Evolutionary conservation across 1,140 invertebrate genomes (phyloP).

Genomic region (Drosophila sp.): DNA sequence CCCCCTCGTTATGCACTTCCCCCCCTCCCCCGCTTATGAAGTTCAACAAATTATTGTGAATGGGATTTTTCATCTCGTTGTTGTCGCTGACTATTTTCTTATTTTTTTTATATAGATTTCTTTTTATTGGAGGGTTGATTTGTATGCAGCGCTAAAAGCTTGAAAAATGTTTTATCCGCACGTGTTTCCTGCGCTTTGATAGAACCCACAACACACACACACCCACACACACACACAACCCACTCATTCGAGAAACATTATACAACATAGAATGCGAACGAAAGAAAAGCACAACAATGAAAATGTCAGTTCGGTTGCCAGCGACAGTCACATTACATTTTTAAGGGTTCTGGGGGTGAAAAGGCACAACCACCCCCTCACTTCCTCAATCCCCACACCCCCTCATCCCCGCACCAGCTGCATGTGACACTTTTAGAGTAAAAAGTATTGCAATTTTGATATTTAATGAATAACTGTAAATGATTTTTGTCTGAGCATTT

Average conservation of each 20-base stretch:
- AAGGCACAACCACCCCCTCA: too few species aligned
- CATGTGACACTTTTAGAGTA: slow-evolving; percentile 57
- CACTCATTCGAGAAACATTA: slow-evolving; percentile 70
- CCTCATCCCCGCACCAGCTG: too few species aligned
- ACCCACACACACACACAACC: too few species aligned
- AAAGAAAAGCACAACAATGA: slow-evolving; percentile 80
- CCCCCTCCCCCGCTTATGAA: slow-evolving; percentile 66
- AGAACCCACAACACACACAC: slow-evolving; percentile 57
- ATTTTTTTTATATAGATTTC: slow-evolving; percentile 13
- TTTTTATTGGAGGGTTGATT: slow-evolving; percentile 74
- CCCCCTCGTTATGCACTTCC: slow-evolving; percentile 22
- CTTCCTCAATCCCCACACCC: background rate
- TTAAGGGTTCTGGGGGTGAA: slow-evolving; percentile 18
- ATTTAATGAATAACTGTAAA: slow-evolving; percentile 60
- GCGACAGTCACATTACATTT: slow-evolving; percentile 70
- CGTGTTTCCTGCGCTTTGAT: slow-evolving; percentile 82
- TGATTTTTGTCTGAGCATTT: slow-evolving; percentile 53
- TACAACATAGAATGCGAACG: slow-evolving; percentile 73
- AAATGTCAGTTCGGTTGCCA: slow-evolving; percentile 64
- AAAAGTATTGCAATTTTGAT: slow-evolving; percentile 53
- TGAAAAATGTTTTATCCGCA: slow-evolving; percentile 82
- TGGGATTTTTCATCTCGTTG: slow-evolving; percentile 50
- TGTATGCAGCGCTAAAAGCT: slow-evolving; percentile 83
- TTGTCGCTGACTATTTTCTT: background rate
- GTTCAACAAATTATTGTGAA: slow-evolving; percentile 83